Evolutionary conservation across 2,113 vertebrate species (phyloP).

Genomic region (Ranitomeya variabilis): DNA sequence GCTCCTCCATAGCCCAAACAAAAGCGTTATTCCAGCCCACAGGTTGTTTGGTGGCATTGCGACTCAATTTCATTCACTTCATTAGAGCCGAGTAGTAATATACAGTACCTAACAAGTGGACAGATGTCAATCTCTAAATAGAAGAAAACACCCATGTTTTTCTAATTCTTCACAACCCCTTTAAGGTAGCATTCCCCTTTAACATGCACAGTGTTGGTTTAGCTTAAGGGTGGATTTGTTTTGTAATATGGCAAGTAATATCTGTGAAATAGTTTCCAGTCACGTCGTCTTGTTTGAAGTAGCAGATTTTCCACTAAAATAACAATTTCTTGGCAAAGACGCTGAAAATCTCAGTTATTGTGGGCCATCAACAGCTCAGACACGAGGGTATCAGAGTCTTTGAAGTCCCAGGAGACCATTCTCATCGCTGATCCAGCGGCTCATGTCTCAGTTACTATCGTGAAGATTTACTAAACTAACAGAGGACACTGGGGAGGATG

Average conservation of each 20-base stretch:
- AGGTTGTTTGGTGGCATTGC: no score
- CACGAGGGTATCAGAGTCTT: not conserved
- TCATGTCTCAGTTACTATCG: not conserved
- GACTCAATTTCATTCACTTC: no score
- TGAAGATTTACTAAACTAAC: not conserved
- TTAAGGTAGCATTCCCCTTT: not conserved
- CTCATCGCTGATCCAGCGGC: not conserved
- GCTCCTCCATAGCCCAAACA: no score
- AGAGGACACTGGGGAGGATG: not conserved
- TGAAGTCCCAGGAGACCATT: not conserved
- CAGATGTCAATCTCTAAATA: no score
- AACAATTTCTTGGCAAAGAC: conserved; percentile 3
- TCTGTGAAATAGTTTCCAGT: conserved; percentile 13
- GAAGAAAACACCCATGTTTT: not conserved
- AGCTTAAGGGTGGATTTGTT: not conserved
- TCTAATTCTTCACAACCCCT: not conserved
- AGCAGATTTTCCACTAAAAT: conserved; percentile 11
- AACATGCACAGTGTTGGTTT: not conserved
- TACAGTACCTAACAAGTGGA: no score
- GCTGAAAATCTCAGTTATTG: conserved; percentile 20
- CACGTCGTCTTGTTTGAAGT: not conserved
- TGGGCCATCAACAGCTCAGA: conserved; percentile 7
- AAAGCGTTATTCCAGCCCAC: no score
- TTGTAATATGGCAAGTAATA: not conserved
- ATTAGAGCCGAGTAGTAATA: no score